Evolutionary conservation across 2,113 vertebrate genomes (phyloP).

Genomic region (Leptobrachium ailaonicum): DNA sequence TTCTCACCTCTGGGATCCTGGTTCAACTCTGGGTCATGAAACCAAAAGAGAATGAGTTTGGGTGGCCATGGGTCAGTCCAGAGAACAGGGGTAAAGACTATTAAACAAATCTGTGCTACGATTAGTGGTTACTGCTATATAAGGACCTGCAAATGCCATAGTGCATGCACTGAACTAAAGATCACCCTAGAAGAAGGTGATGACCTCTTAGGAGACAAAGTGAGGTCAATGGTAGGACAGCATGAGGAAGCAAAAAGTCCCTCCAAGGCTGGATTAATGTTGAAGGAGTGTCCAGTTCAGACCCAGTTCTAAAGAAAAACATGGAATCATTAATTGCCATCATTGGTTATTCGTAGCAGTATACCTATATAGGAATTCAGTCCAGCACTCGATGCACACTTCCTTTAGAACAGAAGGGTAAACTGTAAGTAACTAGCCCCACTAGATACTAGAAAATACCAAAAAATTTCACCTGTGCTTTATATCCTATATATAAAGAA

Average conservation of each 20-base stretch:
- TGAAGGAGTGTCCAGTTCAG: too few relatives aligned
- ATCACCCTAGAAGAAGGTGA: conserved; percentile 37
- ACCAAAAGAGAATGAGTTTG: conserved; percentile 8
- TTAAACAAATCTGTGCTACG: conserved; percentile 23
- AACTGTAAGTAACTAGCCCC: too few relatives aligned
- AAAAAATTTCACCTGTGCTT: too few relatives aligned
- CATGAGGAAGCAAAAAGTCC: conserved; percentile 18
- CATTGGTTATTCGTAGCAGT: too few relatives aligned
- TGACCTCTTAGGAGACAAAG: conserved; percentile 28
- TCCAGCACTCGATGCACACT: too few relatives aligned
- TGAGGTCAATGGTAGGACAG: conserved; percentile 41
- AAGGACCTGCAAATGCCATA: conserved; percentile 31
- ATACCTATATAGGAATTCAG: too few relatives aligned
- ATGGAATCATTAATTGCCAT: too few relatives aligned
- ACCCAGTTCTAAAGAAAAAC: too few relatives aligned
- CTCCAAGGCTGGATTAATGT: too few relatives aligned
- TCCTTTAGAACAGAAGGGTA: too few relatives aligned
- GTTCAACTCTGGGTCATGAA: conserved; percentile 31
- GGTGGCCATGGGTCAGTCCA: conserved; percentile 30
- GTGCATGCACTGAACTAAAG: conserved; percentile 40
- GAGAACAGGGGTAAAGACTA: conserved; percentile 14
- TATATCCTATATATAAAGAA: too few relatives aligned
- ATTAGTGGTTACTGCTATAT: conserved; percentile 23
- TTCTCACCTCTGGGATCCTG: conserved; percentile 9
- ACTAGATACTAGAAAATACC: too few relatives aligned